These are phyloP conservation scores for rat (Rattus norvegicus) DNA, from an alignment of 2,113 vertebrate genomes.

Conservation along the genomic window DNA sequence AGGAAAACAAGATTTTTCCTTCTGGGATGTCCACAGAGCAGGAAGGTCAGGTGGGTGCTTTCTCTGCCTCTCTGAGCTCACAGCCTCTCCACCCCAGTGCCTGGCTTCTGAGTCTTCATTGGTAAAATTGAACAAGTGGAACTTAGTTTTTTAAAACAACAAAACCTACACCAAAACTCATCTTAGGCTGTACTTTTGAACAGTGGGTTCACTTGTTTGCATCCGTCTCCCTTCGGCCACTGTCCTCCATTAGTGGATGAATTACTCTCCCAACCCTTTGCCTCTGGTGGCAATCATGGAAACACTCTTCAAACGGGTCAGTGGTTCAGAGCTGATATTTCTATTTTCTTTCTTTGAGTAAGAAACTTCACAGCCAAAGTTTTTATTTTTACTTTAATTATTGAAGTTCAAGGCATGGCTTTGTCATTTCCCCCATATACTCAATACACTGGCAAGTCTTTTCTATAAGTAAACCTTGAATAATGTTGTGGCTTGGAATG, in stretches of 20 bases:
- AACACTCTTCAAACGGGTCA: background rate
- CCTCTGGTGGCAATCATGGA: background rate
- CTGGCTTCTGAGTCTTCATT: no score
- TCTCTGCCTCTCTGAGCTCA: no score
- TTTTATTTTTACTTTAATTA: background rate
- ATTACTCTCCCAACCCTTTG: background rate
- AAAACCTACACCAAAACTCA: background rate
- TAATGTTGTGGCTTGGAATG: background rate
- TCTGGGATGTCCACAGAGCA: no score
- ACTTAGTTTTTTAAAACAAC: no score
- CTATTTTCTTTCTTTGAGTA: background rate
- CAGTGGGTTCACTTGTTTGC: background rate
- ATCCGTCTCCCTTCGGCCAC: background rate
- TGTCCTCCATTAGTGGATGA: background rate
- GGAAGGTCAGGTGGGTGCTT: no score
- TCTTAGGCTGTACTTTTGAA: background rate
- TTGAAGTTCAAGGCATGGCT: background rate
- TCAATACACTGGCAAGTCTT: background rate
- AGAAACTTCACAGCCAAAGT: background rate
- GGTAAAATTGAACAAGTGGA: no score
- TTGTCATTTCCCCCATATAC: constrained; percentile 17
- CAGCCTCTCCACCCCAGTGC: no score
- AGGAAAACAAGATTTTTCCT: no score
- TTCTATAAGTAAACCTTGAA: background rate
- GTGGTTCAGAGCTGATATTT: constrained; percentile 16